Percentiles rank a stretch among this genome's conserved stretches.
phyloP scores from a whole-genome alignment of 2,797 vertebrate species.

The Aulostomus chinensis region DNA sequence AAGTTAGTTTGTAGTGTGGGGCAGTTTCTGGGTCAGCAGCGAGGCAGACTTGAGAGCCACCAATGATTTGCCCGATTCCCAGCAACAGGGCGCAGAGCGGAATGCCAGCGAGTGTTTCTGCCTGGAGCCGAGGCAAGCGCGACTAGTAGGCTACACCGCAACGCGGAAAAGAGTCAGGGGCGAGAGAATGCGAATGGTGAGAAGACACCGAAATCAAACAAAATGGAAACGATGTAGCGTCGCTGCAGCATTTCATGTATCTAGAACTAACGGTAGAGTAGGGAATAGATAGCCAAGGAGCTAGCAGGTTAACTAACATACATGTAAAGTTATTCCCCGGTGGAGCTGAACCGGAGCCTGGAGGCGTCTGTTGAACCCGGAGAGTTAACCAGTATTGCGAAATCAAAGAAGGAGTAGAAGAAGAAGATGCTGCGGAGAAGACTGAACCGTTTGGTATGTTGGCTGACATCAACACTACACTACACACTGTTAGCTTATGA shows the following conservation, averaged over 20 bases:
- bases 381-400: slow-evolving; percentile 51
- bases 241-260: slow-evolving; percentile 71
- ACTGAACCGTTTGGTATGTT: slow-evolving; percentile 79
- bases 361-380: slow-evolving; percentile 50
- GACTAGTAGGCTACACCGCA: slow-evolving; percentile 68
- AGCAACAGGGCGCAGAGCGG: slow-evolving; percentile 81
- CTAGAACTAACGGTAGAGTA: slow-evolving; percentile 60
- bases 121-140: slow-evolving; percentile 52
- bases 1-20: slow-evolving; percentile 50
- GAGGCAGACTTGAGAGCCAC: slow-evolving; percentile 32
- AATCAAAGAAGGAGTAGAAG: slow-evolving; percentile 52
- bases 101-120: slow-evolving; percentile 66
- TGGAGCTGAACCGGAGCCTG: slow-evolving; percentile 61
- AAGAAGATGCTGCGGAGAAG: slow-evolving; percentile 80
- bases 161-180: slow-evolving; percentile 72
- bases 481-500: slow-evolving; percentile 43
- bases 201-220: slow-evolving; percentile 68
- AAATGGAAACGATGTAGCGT: slow-evolving; percentile 81
- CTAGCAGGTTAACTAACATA: slow-evolving; percentile 69
- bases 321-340: slow-evolving; percentile 76
- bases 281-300: slow-evolving; percentile 73
- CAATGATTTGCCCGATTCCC: slow-evolving; percentile 46
- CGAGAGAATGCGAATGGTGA: slow-evolving; percentile 80
- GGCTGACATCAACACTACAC: slow-evolving; percentile 16
- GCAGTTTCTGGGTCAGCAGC: slow-evolving; percentile 32